Evolutionary conservation across 2,797 vertebrate genomes (phyloP).

Genomic region (Macropus fuliginosus): DNA sequence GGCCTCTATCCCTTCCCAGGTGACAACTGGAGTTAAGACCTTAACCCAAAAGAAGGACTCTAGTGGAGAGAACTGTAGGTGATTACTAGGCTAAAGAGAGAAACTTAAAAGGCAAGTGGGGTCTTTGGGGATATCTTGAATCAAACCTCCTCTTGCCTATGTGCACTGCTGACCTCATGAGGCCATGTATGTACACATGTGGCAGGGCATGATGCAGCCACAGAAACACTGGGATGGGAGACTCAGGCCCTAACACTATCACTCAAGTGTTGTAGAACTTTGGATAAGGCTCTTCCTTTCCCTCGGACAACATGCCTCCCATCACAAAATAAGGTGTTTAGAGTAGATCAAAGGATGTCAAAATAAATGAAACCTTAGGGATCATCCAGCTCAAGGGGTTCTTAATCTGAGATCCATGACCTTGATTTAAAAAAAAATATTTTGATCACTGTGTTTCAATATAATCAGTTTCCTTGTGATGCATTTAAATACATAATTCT

Average conservation of each 20-base stretch:
- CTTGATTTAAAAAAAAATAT: not conserved
- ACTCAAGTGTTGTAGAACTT: not conserved
- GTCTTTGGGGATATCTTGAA: slow-evolving; percentile 18
- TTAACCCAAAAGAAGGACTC: not conserved
- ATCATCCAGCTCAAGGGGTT: not conserved
- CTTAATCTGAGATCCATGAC: not conserved
- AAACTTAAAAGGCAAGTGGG: not conserved
- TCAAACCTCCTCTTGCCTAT: not conserved
- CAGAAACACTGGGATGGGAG: not conserved
- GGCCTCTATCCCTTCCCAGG: not conserved
- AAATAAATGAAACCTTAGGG: not conserved
- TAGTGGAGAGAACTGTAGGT: slow-evolving; percentile 17
- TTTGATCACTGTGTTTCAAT: not conserved
- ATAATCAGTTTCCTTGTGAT: not conserved
- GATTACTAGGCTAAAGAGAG: not conserved
- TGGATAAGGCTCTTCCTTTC: not conserved
- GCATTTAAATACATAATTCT: not conserved
- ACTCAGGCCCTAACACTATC: not conserved
- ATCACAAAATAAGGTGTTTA: not conserved
- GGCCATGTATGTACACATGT: not conserved
- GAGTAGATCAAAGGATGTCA: not conserved
- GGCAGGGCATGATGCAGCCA: not conserved
- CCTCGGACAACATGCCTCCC: not conserved
- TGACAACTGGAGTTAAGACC: not conserved
- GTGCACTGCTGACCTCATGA: not conserved